A percentile compares a stretch with the other conserved stretches of the same genome.
Evolutionary conservation across 1,140 invertebrate genomes (phyloP).

Genomic region (Sinonovacula constricta): DNA sequence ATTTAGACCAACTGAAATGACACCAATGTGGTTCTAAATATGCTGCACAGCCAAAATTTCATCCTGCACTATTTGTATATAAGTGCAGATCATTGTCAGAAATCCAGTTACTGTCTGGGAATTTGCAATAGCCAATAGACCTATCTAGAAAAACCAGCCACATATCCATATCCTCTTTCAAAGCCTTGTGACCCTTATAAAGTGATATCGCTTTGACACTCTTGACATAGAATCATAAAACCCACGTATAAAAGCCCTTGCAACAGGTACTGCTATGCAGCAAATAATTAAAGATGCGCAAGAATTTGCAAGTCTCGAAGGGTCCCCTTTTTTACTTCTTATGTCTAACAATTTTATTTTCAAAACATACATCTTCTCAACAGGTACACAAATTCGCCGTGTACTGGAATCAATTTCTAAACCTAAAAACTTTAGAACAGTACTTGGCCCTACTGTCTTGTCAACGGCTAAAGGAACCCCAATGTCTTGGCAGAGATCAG

Average conservation of each 20-base stretch:
- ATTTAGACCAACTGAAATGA: constrained; percentile 13
- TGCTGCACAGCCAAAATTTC: constrained; percentile 34
- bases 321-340: not conserved
- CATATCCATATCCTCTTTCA: constrained; percentile 27
- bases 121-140: constrained; percentile 35
- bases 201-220: constrained; percentile 22
- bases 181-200: constrained; percentile 8
- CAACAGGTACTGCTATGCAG: constrained; percentile 5
- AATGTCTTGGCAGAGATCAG: no score
- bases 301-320: constrained; percentile 13
- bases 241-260: constrained; percentile 35
- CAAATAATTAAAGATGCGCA: constrained; percentile 29
- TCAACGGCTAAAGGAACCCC: constrained; percentile 26
- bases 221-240: constrained; percentile 19
- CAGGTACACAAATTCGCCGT: constrained; percentile 14
- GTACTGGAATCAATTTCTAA: constrained; percentile 37
- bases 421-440: no score
- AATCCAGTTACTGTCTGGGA: constrained; percentile 26
- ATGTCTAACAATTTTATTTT: not conserved
- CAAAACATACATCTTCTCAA: constrained; percentile 7
- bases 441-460: constrained; percentile 29
- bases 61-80: constrained; percentile 41
- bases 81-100: constrained; percentile 14
- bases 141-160: constrained; percentile 28
- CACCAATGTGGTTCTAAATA: constrained; percentile 12